These are phyloP conservation scores for Marmota flaviventris DNA, from an alignment of 2,113 vertebrate genomes.

Conservation along the genomic window DNA sequence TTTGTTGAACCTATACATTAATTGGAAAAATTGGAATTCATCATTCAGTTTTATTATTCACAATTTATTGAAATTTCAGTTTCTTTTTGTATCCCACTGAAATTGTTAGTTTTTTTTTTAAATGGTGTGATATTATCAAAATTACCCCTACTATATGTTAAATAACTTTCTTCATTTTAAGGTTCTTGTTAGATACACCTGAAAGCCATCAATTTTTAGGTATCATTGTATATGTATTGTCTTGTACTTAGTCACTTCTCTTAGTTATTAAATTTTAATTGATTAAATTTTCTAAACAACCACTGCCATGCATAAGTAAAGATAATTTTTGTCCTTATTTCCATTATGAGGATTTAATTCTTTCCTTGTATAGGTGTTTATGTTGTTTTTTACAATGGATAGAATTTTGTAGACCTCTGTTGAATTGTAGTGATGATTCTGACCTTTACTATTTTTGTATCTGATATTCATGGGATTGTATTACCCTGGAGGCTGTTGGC, in stretches of 20 bases:
- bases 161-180: conserved; percentile 29
- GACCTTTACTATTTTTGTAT: neutral
- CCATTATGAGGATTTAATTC: neutral
- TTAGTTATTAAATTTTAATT: conserved; percentile 33
- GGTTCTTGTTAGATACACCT: neutral
- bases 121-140: neutral
- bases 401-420: neutral
- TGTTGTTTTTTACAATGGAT: neutral
- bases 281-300: neutral
- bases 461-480: conserved; percentile 2
- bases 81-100: too few relatives aligned
- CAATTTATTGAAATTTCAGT: neutral
- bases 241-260: neutral
- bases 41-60: neutral
- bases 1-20: neutral
- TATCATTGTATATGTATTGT: neutral
- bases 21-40: neutral
- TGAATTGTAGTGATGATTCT: conserved; percentile 5
- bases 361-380: neutral
- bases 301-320: neutral
- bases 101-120: neutral
- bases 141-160: conserved; percentile 23
- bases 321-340: neutral
- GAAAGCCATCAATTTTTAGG: conserved; percentile 43
- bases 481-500: neutral